Evolutionary conservation across 2,888 invertebrate genomes (phyloP).

Genomic region (Cheilosia vulpina): DNA sequence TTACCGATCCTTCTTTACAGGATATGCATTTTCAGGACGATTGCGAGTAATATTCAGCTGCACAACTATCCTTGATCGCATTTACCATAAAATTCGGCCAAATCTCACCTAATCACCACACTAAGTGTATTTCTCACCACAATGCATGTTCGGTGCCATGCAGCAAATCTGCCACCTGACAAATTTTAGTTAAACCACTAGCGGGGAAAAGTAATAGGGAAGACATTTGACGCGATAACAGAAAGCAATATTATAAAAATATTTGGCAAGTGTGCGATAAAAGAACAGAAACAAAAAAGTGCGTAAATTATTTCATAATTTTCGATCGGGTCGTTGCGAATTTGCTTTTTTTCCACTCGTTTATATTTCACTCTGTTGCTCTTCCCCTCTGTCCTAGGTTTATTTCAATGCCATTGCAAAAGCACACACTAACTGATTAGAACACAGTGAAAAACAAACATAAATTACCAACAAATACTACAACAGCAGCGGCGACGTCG

Average conservation of each 20-base stretch:
- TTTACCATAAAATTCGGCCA: too few species aligned
- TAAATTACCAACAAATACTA: constrained; percentile 66
- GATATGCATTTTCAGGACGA: too few species aligned
- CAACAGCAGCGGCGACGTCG: not conserved
- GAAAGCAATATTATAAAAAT: constrained; percentile 34
- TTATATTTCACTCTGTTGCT: constrained; percentile 5
- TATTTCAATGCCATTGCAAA: constrained; percentile 70
- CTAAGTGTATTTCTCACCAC: not conserved
- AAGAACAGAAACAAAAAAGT: constrained; percentile 39
- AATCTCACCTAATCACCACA: constrained; percentile 17
- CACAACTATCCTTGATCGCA: too few species aligned
- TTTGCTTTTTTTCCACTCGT: constrained; percentile 3
- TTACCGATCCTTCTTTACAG: too few species aligned
- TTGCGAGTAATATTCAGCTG: too few species aligned
- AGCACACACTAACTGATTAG: constrained; percentile 70
- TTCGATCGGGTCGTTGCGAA: constrained; percentile 47
- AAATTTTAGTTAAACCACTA: not conserved
- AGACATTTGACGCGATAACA: constrained; percentile 29
- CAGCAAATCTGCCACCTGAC: not conserved
- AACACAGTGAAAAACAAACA: constrained; percentile 67
- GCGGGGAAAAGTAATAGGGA: not conserved
- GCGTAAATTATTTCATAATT: constrained; percentile 68
- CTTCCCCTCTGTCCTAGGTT: constrained; percentile 10
- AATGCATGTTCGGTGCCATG: not conserved
- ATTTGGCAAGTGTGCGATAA: constrained; percentile 63